phyloP scores from a whole-genome alignment of 2,797 vertebrate genomes.

The Tenualosa thibaudeaui region DNA sequence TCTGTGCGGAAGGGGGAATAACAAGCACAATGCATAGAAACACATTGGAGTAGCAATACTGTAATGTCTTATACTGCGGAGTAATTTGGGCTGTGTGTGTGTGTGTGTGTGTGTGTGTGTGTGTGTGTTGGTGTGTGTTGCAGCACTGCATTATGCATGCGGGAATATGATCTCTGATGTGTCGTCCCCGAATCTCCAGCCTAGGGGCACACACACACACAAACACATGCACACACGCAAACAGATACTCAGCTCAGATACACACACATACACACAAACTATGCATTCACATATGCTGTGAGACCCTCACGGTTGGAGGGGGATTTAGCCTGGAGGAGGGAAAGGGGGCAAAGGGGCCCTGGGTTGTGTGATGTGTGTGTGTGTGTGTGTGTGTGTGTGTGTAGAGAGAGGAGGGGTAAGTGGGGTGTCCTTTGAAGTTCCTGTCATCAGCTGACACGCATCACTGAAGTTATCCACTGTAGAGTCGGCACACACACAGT shows the following conservation, averaged over 20 bases:
- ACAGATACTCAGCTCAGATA: background rate
- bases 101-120: background rate
- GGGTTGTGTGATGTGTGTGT: no score
- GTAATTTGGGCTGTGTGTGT: background rate
- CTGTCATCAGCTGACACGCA: slow-evolving; percentile 42
- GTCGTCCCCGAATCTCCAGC: background rate
- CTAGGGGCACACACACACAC: background rate
- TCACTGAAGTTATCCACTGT: slow-evolving; percentile 59
- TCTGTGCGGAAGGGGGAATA: background rate
- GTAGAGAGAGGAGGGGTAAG: background rate
- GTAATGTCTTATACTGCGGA: no score
- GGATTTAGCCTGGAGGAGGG: background rate
- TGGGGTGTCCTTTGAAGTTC: background rate
- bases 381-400: no score
- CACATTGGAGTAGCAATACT: no score
- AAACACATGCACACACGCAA: background rate
- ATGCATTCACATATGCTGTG: background rate
- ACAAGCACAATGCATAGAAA: background rate
- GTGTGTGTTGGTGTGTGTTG: background rate
- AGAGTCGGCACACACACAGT: slow-evolving; percentile 55
- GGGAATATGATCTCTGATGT: no score
- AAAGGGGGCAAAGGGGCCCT: no score
- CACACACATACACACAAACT: background rate
- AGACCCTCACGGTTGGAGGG: background rate
- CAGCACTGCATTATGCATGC: background rate